phyloP scores from a whole-genome alignment of 2,113 vertebrate species.

The Recurvirostra avosetta region DNA sequence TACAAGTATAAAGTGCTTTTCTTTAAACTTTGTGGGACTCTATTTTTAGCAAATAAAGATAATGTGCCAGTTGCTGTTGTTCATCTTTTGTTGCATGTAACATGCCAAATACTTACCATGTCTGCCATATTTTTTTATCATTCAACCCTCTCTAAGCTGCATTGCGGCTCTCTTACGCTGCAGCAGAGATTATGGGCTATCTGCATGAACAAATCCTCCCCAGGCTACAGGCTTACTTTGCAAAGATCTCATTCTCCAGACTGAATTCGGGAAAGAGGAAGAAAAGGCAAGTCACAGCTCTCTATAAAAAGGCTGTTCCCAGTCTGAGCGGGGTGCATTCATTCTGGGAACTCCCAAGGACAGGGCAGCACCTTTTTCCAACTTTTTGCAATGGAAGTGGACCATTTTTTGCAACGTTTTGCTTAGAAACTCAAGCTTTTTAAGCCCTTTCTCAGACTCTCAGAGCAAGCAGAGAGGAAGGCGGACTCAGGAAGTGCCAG shows the following conservation, averaged over 20 bases:
- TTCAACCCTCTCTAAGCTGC: conserved; percentile 30
- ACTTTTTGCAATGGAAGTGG: background rate
- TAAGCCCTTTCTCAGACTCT: background rate
- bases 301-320: background rate
- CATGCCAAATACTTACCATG: conserved; percentile 62
- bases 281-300: background rate
- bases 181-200: background rate
- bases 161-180: background rate
- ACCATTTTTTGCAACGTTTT: background rate
- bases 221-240: background rate
- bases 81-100: conserved; percentile 64
- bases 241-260: background rate
- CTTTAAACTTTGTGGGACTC: conserved; percentile 24
- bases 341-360: background rate
- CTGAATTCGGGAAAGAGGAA: background rate
- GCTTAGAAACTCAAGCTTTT: background rate
- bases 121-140: conserved; percentile 57
- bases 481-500: background rate
- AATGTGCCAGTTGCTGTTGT: conserved; percentile 68
- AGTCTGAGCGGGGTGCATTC: background rate
- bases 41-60: conserved; percentile 70
- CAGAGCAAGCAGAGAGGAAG: background rate
- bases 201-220: background rate
- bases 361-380: background rate
- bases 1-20: conserved; percentile 43